Evolutionary conservation across 2,797 vertebrate genomes (phyloP).

Genomic region (Eidolon dupreanum): DNA sequence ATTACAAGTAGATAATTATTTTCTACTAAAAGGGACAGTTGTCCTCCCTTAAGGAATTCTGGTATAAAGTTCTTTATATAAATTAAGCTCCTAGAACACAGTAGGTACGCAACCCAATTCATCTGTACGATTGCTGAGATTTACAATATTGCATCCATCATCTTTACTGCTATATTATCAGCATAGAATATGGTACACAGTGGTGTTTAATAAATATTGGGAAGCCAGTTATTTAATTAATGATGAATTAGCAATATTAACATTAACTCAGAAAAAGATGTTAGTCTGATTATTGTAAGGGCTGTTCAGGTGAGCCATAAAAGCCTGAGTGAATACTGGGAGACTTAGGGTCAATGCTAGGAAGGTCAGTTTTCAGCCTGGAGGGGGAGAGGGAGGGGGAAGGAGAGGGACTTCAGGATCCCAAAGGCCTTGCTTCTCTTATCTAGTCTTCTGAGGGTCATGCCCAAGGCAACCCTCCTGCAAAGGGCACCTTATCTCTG

Average conservation of each 20-base stretch:
- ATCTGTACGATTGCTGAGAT: not conserved
- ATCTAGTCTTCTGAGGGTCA: conserved; percentile 46
- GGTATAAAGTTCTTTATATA: not conserved
- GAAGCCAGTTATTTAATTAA: not conserved
- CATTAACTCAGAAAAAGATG: not conserved
- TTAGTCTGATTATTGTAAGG: not conserved
- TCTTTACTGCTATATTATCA: not conserved
- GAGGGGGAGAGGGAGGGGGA: not conserved
- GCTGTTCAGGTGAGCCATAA: not conserved
- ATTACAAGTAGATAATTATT: conserved; percentile 16
- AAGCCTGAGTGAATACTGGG: not conserved
- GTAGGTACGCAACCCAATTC: not conserved
- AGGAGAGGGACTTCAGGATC: not conserved
- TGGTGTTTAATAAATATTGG: not conserved
- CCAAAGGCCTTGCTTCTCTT: conserved; percentile 1
- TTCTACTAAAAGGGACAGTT: not conserved
- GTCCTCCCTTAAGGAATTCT: not conserved
- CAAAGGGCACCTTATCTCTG: conserved; percentile 43
- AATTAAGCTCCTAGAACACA: not conserved
- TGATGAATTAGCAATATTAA: conserved; percentile 6
- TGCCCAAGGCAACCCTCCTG: not conserved
- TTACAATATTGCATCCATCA: not conserved
- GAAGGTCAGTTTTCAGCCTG: not conserved
- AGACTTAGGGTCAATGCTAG: not conserved
- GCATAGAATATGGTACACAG: not conserved